phyloP scores from a whole-genome alignment of 2,113 vertebrate genomes.

The Sminthopsis crassicaudata region DNA sequence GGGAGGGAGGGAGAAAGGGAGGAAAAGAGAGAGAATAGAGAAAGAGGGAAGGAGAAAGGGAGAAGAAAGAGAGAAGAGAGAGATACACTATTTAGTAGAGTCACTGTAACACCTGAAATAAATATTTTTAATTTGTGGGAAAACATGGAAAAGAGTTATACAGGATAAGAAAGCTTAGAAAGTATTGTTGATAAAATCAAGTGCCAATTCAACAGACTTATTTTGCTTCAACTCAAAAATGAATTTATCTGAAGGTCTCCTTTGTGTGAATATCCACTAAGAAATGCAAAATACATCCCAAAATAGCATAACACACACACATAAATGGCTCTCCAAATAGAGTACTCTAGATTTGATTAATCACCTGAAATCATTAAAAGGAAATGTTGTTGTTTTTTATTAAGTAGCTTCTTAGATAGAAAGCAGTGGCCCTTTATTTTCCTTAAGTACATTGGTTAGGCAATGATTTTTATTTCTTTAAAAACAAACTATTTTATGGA shows the following conservation, averaged over 20 bases:
- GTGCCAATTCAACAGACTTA: neutral
- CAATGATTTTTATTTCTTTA: conserved; percentile 52
- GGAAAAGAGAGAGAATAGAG: too few relatives aligned
- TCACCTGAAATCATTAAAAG: conserved; percentile 61
- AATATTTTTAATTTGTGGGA: neutral
- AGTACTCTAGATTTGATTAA: conserved; percentile 57
- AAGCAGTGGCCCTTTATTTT: conserved; percentile 70
- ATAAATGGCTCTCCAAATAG: conserved; percentile 46
- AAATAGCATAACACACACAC: conserved; percentile 16
- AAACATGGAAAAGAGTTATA: neutral
- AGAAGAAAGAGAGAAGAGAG: too few relatives aligned
- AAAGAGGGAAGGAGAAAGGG: neutral
- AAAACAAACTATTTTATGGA: conserved; percentile 40
- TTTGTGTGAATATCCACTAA: neutral
- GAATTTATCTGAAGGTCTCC: neutral
- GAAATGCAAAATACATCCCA: neutral
- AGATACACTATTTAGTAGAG: neutral
- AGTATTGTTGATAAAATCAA: neutral
- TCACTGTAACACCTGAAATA: neutral
- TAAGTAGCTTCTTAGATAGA: conserved; percentile 67
- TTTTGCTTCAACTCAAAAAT: neutral
- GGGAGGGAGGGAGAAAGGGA: neutral
- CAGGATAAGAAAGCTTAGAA: neutral
- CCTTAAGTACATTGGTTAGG: conserved; percentile 66
- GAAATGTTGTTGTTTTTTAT: conserved; percentile 59